Base-by-base conservation (phyloP, 2,113 vertebrate species). In the Ammodramus savannarum region DNA sequence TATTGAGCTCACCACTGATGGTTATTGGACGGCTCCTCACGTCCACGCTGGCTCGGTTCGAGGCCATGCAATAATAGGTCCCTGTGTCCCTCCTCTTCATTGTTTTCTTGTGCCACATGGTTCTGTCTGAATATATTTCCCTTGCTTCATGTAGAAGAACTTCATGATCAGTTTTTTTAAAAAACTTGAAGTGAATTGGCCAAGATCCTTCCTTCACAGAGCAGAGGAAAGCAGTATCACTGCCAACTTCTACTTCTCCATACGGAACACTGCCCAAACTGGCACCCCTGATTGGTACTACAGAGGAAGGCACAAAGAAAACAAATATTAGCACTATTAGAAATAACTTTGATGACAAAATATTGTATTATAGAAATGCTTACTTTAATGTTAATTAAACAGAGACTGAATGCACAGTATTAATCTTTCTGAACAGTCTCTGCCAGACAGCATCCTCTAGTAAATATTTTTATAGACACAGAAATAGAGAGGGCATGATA, bases 171-270 rank as follows among this genome's bases (percentile, higher is more conserved):
- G 78, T 84, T 91, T 94, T 96, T 90, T 62, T 93, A 86, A 96
- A 97, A 89, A 97, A 29, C 59, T 31, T 94, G 81, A 97, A 97
- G 41, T 38, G 58, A 57, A 97, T 96, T 69, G 96, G 96, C 93
- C 85, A 96, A 78, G 97, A 96, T 51, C 97, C 97, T 61, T 92
- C 96, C 10, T 34, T 11, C 59, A 97, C 96, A 49, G 89, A 44
- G 88, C 97, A 97, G n/a, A 93, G 62, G 71, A 97, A 95, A 75
- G 25, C 0, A 49, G 72, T 73, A 1, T 84, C 85, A 23, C 77
- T 76, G 67, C 96, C 97, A n/a, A 93, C 91, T 79, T 97, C 96
- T 38, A 97, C 94, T 78, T 93, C 72, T 76, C 86, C 93, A 16
- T 79, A 22, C 0, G 89, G 94, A 77, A 49, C 0, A 12, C 83